phyloP scores from a whole-genome alignment of 2,888 invertebrate species.

The Galeopsomyia nigrocyanea region DNA sequence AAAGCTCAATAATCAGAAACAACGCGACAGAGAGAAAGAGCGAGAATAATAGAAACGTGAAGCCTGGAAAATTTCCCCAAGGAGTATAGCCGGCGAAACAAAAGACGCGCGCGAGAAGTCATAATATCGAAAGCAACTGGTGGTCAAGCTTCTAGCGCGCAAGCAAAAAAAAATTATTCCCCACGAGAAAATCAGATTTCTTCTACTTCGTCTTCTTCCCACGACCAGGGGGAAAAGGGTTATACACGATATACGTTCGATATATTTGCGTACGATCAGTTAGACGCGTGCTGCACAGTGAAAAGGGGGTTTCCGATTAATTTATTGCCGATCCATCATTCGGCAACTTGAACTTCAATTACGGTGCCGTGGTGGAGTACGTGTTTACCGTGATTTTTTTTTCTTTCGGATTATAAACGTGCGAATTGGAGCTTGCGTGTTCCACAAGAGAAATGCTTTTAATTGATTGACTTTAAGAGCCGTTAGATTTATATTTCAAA shows the following conservation, averaged over 20 bases:
- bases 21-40: too few species aligned
- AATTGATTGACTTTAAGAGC: too few species aligned
- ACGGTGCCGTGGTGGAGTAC: background rate
- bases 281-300: background rate
- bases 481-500: too few species aligned
- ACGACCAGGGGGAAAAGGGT: background rate
- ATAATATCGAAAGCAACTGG: slow-evolving; percentile 32
- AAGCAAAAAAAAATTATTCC: background rate
- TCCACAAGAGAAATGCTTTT: too few species aligned
- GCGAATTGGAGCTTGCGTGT: too few species aligned
- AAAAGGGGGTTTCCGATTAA: slow-evolving; percentile 30
- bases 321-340: slow-evolving; percentile 29
- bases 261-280: background rate
- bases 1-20: too few species aligned
- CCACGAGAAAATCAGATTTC: background rate
- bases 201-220: too few species aligned
- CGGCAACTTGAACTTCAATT: slow-evolving; percentile 11
- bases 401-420: too few species aligned
- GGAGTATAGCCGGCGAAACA: background rate
- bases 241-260: background rate
- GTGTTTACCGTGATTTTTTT: too few species aligned
- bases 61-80: slow-evolving; percentile 24
- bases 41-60: background rate
- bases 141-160: slow-evolving; percentile 18
- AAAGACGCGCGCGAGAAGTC: background rate